Conservation (phyloP, 1,140 invertebrate species). For the Batillaria attramentaria region DNA sequence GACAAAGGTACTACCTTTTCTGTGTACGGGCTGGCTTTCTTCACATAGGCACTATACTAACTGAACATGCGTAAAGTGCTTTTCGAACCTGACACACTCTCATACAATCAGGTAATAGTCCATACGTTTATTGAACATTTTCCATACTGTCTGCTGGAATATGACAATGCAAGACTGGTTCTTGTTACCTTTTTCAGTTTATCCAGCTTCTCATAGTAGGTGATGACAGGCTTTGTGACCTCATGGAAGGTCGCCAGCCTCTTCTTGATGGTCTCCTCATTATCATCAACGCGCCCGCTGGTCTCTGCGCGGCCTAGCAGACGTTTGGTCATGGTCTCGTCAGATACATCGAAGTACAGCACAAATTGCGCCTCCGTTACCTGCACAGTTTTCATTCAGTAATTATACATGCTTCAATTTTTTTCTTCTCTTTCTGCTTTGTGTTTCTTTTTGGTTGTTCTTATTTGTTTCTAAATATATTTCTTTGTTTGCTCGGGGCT, state of each 20-base stretch:
- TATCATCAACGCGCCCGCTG: constrained; percentile 97
- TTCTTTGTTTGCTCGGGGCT: too few relatives aligned
- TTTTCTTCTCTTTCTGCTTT: too few relatives aligned
- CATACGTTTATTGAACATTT: too few relatives aligned
- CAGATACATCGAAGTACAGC: constrained; percentile 86
- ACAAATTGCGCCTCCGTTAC: constrained; percentile 85
- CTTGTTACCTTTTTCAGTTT: constrained; percentile 74
- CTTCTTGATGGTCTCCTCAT: constrained; percentile 96
- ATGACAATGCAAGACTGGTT: background rate
- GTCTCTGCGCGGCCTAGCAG: constrained; percentile 88
- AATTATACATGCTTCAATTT: background rate
- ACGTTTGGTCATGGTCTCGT: constrained; percentile 88
- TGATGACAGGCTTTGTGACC: constrained; percentile 92
- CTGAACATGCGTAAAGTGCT: background rate
- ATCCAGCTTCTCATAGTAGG: constrained; percentile 87
- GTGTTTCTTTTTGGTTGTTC: too few relatives aligned
- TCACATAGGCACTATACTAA: background rate
- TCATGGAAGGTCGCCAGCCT: constrained; percentile 93
- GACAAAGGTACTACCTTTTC: too few relatives aligned
- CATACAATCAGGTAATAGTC: too few relatives aligned
- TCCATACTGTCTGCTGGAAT: too few relatives aligned
- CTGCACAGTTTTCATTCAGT: constrained; percentile 70
- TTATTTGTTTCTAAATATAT: too few relatives aligned
- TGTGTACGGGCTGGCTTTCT: too few relatives aligned
- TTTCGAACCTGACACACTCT: background rate